Base-by-base conservation (phyloP, 1,140 invertebrate species). In the Tachypleus tridentatus region DNA sequence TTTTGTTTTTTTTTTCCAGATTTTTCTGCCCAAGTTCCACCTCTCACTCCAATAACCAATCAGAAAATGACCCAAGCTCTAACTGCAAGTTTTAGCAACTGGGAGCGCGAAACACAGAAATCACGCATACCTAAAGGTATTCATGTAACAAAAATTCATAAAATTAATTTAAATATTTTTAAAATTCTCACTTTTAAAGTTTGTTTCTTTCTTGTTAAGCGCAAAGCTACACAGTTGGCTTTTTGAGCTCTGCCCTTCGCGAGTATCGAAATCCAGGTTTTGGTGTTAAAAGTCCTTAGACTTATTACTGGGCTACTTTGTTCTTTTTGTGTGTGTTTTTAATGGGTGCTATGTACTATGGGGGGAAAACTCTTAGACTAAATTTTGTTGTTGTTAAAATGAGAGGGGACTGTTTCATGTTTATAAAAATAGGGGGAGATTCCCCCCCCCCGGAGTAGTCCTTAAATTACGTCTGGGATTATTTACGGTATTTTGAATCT, bases 51-150 rank as follows among this genome's bases (percentile, higher is more conserved):
- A 65, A 93, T 93, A 75, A 97, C 93, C 74, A 97, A 95, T 80
- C 94, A 95, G 81, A 97, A 97, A 82, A 95, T 97, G 87, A 92
- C 91, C 72, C 93, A 98, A 83, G 92, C 93, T 74, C 84, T 97
- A 58, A 89, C 93, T 77, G 91, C 91, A 75, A 93, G 91, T 74
- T 97, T 97, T 80, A 91, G 91, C 74, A 92, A 89, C 72, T 98
- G 94, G 90, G 93, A 97, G 29, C 29, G 81, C 95, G 95, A 79
- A 92, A 96, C 80, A 88, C 92, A 75, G 82, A 89, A 72, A 84
- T 88, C 75, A 84, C 89, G 89, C 78, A 94, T 97, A 75, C 90
- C 91, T 76, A 95, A 93, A 94, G 93, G 93, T 97, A 80, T 81
- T 71, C 29, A 29, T 2, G 2, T 29, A 29, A 29, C 29, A 29